Evolutionary conservation across 2,113 vertebrate genomes (phyloP), one percentile per base, ranked within the genome.

Genomic region (Aepyceros melampus): DNA sequence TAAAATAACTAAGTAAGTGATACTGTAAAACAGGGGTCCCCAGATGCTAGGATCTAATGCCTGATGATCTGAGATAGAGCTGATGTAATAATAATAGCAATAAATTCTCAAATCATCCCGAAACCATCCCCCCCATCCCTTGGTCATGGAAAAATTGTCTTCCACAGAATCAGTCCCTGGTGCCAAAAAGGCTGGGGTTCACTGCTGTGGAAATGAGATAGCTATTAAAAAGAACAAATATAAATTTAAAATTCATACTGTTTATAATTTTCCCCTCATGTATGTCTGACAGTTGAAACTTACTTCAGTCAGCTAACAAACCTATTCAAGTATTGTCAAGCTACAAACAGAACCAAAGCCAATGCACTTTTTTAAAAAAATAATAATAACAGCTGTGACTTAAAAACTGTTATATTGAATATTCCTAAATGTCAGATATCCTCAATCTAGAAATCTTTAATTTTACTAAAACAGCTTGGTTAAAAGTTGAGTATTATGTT

Each of bases 371-470:
- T 49, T 5, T 11, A 2, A 19, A 67, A 36, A 13, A n/a, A 17
- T 19, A 45, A 96, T 5, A 95, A 95, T 74, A 89, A 82, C 14
- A 56, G 92, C n/a, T 89, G 86, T 91, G 29, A 9, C 43, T 87
- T 31, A 94, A 87, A 94, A 90, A 97, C 45, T 76, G 29, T 86
- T 92, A 36, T 81, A 64, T 31, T 94, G 36, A 93, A 76, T 78
- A 94, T 97, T 96, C 96, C 43, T 92, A 94, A 98, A 97, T 97
- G 94, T 96, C 89, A 96, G 43, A 82, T 93, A 55, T 7, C 51
- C 56, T 49, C 29, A 92, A 96, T 47, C 58, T 94, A 89, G 74
- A 85, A 94, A 88, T 95, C 43, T 96, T 95, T 91, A 36, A 21
- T 86, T 98, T 94, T 97, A n/a, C 23, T 78, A 64, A 94, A 97